A percentile compares a stretch with the other conserved stretches of the same genome.
phyloP scores from a whole-genome alignment of 2,888 invertebrate genomes.

The Chalcosyrphus nemorum region DNA sequence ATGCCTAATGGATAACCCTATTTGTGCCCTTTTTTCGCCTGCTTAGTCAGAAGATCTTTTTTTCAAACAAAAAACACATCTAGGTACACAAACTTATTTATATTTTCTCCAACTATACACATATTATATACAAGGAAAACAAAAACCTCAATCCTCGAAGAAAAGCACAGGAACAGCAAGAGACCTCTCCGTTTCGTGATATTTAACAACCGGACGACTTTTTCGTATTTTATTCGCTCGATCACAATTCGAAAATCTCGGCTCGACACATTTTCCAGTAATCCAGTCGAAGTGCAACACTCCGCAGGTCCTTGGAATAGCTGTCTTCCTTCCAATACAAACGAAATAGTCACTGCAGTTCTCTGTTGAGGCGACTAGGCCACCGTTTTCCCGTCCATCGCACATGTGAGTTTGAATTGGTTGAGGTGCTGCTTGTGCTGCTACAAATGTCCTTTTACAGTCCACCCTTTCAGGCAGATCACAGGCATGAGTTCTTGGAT shows the following conservation, averaged over 20 bases:
- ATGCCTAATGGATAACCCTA: no score
- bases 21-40: no score
- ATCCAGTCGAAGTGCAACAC: constrained; percentile 17
- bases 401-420: neutral
- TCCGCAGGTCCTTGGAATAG: constrained; percentile 5
- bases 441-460: neutral
- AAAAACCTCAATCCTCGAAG: no score
- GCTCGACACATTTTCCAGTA: constrained; percentile 13
- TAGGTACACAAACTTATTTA: no score
- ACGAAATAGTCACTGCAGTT: constrained; percentile 26
- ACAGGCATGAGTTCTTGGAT: constrained; percentile 14
- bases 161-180: neutral
- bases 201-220: neutral
- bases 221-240: neutral
- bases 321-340: constrained; percentile 5
- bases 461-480: neutral
- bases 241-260: constrained; percentile 11
- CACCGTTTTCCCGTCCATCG: neutral
- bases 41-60: no score
- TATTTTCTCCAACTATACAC: no score
- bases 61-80: no score
- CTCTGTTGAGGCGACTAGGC: constrained; percentile 2
- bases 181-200: neutral
- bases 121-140: no score
- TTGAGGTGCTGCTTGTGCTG: neutral